Percentiles rank a stretch among this genome's conserved stretches.
Conservation (phyloP, 2,888 invertebrate species). For the Drosophila koepferae region DNA sequence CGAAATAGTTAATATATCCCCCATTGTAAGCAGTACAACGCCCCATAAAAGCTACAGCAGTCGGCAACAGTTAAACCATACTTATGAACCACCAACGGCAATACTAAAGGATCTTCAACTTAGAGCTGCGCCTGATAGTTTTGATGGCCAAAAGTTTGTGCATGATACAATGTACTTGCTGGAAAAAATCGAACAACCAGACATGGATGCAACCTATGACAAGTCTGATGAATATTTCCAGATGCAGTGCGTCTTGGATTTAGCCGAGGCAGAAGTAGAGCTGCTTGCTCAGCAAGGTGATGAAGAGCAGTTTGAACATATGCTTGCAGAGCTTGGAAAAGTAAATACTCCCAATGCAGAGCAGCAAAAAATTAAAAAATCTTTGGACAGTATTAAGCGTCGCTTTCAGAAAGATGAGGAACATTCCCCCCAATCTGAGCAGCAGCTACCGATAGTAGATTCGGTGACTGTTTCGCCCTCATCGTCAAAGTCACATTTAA, state of each 20-base stretch:
- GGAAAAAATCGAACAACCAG: slow-evolving; percentile 77
- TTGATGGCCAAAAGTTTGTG: slow-evolving; percentile 48
- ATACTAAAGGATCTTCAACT: slow-evolving; percentile 18
- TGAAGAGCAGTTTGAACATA: slow-evolving; percentile 84
- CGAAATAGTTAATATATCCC: slow-evolving; percentile 81
- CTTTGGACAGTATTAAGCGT: slow-evolving; percentile 83
- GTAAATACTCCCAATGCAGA: slow-evolving; percentile 77
- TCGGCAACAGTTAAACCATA: slow-evolving; percentile 60
- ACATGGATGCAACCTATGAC: slow-evolving; percentile 76
- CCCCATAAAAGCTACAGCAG: slow-evolving; percentile 26
- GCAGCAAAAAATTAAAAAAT: slow-evolving; percentile 84
- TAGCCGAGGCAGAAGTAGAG: slow-evolving; percentile 81
- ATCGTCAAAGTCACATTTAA: slow-evolving; percentile 21
- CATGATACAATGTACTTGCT: slow-evolving; percentile 73
- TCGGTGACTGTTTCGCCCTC: slow-evolving; percentile 26
- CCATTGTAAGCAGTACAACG: slow-evolving; percentile 68
- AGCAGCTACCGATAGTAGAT: slow-evolving; percentile 17
- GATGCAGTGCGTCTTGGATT: slow-evolving; percentile 78
- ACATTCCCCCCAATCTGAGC: slow-evolving; percentile 14
- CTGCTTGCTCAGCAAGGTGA: slow-evolving; percentile 79
- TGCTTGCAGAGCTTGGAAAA: slow-evolving; percentile 82
- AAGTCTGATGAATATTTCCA: slow-evolving; percentile 66
- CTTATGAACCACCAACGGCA: slow-evolving; percentile 63
- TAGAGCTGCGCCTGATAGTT: slow-evolving; percentile 17
- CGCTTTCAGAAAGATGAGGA: slow-evolving; percentile 77